Evolutionary conservation across 2,113 vertebrate genomes (phyloP).

Genomic region (Zapus hudsonius): DNA sequence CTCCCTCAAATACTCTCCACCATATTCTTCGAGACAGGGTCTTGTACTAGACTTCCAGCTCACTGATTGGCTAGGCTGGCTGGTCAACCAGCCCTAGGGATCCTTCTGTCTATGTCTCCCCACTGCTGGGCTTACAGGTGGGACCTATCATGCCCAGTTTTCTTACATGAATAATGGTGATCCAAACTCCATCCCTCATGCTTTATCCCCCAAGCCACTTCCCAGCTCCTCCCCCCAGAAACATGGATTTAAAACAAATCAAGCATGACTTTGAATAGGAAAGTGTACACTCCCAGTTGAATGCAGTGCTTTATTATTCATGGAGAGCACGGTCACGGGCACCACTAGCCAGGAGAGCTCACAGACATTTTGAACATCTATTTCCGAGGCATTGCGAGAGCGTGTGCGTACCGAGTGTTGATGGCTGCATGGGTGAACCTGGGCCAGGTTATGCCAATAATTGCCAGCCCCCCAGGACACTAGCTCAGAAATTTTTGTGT

Average conservation of each 20-base stretch:
- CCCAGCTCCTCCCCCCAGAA: too few relatives aligned
- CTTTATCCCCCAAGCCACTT: too few relatives aligned
- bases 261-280: slow-evolving; percentile 58
- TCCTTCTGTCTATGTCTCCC: too few relatives aligned
- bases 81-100: too few relatives aligned
- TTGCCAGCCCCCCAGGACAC: slow-evolving; percentile 85
- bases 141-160: too few relatives aligned
- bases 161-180: too few relatives aligned
- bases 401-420: slow-evolving; percentile 64
- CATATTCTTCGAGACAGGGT: too few relatives aligned
- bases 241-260: neutral
- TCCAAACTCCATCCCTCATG: too few relatives aligned
- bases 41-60: too few relatives aligned
- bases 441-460: slow-evolving; percentile 86
- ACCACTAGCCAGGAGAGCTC: neutral
- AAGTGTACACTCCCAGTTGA: slow-evolving; percentile 62
- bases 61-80: too few relatives aligned
- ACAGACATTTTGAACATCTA: neutral
- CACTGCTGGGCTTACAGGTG: too few relatives aligned
- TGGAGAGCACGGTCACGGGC: neutral
- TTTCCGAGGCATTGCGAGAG: slow-evolving; percentile 8
- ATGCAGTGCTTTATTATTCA: slow-evolving; percentile 67
- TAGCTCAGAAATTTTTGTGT: slow-evolving; percentile 89
- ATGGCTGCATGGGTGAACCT: slow-evolving; percentile 77
- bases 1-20: too few relatives aligned